Percentiles rank a stretch among this genome's conserved stretches.
These are phyloP conservation scores for Crocodylus rhombifer DNA, from an alignment of 2,797 vertebrate species.

Conservation along the genomic window DNA sequence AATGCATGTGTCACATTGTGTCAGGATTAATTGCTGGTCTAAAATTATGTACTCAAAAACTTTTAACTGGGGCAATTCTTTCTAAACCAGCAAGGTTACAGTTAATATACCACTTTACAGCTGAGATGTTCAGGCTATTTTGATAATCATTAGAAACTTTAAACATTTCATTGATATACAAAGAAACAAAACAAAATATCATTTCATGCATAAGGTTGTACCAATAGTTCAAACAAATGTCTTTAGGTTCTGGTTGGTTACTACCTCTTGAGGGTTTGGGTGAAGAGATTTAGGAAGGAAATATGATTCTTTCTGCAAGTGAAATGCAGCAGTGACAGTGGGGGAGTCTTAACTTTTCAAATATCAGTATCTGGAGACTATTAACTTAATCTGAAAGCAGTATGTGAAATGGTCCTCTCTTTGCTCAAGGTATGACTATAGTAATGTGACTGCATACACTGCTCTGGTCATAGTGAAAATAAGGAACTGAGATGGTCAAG, in stretches of 20 bases:
- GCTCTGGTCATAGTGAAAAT: constrained; percentile 24
- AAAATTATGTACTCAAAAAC: constrained; percentile 12
- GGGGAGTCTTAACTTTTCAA: constrained; percentile 21
- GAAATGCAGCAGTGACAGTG: neutral
- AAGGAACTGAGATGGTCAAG: constrained; percentile 26
- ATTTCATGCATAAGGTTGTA: neutral
- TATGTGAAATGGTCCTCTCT: neutral
- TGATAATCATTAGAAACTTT: neutral
- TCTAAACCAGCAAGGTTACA: neutral
- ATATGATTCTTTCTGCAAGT: neutral
- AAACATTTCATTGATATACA: neutral
- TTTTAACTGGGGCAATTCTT: neutral
- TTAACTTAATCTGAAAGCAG: neutral
- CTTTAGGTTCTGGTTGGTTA: neutral
- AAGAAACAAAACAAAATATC: neutral
- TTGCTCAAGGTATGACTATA: neutral
- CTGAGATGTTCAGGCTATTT: neutral
- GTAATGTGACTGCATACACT: neutral
- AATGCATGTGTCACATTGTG: constrained; percentile 19
- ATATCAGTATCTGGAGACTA: neutral
- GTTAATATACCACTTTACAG: neutral
- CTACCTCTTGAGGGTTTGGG: neutral
- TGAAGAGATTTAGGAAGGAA: neutral
- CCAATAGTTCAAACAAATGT: neutral
- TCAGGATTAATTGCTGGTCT: constrained; percentile 38